Evolutionary conservation across 1,140 invertebrate species (phyloP).

Genomic region (Babylonia areolata): DNA sequence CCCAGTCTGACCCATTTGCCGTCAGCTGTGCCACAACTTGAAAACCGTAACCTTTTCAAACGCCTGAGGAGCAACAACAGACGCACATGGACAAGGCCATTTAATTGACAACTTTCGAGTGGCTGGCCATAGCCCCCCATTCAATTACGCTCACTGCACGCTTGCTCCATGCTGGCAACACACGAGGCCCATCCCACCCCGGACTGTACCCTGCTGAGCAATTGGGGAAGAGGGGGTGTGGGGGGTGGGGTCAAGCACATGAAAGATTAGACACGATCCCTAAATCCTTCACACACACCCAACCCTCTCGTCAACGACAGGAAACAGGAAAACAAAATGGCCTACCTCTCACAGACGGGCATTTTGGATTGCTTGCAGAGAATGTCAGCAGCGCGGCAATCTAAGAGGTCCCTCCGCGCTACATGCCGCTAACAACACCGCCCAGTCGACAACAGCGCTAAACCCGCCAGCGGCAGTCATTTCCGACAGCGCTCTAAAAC

Average conservation of each 20-base stretch:
- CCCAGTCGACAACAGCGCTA: conserved; percentile 35
- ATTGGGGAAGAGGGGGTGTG: too few species aligned
- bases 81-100: too few species aligned
- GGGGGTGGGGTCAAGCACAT: neutral
- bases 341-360: conserved; percentile 43
- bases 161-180: neutral
- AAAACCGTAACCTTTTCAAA: too few species aligned
- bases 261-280: conserved; percentile 23
- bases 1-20: too few species aligned
- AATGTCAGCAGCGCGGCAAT: conserved; percentile 30
- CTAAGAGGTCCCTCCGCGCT: conserved; percentile 35
- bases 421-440: conserved; percentile 38
- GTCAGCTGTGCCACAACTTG: too few species aligned
- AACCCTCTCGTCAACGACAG: conserved; percentile 4
- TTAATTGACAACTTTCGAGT: too few species aligned
- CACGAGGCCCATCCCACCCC: neutral
- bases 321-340: conserved; percentile 38
- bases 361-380: conserved; percentile 37
- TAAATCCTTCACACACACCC: neutral
- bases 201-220: neutral
- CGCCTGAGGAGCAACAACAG: too few species aligned
- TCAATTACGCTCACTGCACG: neutral
- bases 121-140: too few species aligned
- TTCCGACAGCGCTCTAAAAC: conserved; percentile 38
- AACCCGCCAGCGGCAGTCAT: conserved; percentile 32